Base-by-base conservation (phyloP, 2,797 vertebrate species). In the Rhinoraja longicauda region DNA sequence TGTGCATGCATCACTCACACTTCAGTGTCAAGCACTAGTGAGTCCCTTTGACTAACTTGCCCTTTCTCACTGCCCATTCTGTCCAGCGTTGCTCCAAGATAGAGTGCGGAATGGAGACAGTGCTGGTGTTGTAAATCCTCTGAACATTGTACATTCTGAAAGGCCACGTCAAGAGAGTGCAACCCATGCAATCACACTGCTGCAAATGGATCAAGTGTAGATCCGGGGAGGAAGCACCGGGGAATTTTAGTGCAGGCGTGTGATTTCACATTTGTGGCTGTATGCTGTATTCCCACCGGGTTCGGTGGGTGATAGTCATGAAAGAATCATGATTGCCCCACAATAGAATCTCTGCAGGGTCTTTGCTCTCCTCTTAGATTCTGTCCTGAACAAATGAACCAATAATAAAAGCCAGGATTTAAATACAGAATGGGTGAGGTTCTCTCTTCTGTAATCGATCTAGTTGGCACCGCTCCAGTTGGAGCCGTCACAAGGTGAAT, bases 31-130 rank as follows among this genome's bases (percentile, higher is more conserved):
- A n/a, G 15, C 64, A 45, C 90, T 92, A 12, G 26, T 39, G 73
- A 73, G 39, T 92, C 70, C 70, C n/a, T 26, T 92, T 92, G 67
- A 92, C 90, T 92, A 73, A 53, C n/a, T 75, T 92, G 72, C 70
- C 13, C 53, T 72, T 92, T 73, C 45, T 70, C 90, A 73, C 90
- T 75, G 15, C 75, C 45, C 12, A 75, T n/a, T 92, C 70, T 12
- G 26, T 70, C 6, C 67, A 92, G 75, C 39, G 1, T 75, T 92
- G 45, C 24, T 57, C 39, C 70, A 19, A 45, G 26, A 4, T n/a
- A 75, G 53, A 75, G 3, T 92, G 67, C 75, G 67, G n/a, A 13
- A 75, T 39, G 15, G 39, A 29, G 26, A 92, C 10, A 26, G 24
- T 45, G 26, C 17, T 39, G 29, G 36, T 53, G 90, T 91, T 39